phyloP scores from a whole-genome alignment of 2,797 vertebrate genomes.

The Pteropus rufus region DNA sequence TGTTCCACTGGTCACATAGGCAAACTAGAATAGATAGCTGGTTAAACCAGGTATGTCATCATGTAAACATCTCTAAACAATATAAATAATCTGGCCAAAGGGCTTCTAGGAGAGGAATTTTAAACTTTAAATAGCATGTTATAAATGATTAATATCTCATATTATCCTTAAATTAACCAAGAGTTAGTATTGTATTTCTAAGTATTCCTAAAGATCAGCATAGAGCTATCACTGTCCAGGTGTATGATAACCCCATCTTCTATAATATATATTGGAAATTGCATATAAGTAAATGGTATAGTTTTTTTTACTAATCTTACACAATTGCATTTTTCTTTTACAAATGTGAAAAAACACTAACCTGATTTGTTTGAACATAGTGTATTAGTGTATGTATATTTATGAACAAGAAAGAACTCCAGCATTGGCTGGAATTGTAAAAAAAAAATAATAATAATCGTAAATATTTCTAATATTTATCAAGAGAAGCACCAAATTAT shows the following conservation, averaged over 20 bases:
- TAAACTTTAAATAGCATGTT: not conserved
- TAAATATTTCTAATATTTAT: not conserved
- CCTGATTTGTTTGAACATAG: not conserved
- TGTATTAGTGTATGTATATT: not conserved
- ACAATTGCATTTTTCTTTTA: not conserved
- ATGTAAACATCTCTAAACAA: not conserved
- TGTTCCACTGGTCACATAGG: not conserved
- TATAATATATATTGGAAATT: not conserved
- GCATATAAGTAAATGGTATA: not conserved
- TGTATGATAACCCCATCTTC: not conserved
- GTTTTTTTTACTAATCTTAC: not conserved
- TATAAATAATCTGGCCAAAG: not conserved
- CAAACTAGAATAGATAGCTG: not conserved
- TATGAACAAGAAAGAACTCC: not conserved
- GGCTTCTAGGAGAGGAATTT: not conserved
- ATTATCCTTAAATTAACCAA: not conserved
- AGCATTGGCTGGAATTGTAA: not conserved
- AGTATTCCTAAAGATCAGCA: not conserved
- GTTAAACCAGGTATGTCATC: not conserved
- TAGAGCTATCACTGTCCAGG: rapidly evolving
- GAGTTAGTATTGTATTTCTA: not conserved
- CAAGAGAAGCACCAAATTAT: not conserved
- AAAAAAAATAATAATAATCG: not conserved
- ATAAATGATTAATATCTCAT: not conserved
- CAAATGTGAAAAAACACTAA: not conserved